Conservation (phyloP, 2,888 invertebrate genomes). For the Thalpophila matura region DNA sequence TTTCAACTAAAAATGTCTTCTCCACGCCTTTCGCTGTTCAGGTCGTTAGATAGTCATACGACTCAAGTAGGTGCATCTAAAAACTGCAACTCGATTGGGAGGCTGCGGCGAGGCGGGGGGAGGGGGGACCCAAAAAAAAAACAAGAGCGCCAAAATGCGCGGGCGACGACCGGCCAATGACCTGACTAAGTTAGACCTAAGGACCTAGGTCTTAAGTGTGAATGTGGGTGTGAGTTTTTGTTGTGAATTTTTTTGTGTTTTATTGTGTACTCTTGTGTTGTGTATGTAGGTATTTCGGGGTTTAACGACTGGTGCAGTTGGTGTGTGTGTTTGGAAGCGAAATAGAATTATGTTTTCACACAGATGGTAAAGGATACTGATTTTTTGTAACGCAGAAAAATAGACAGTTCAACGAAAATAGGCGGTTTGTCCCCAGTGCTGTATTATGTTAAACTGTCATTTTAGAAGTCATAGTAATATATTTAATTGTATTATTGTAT, state of each 20-base stretch:
- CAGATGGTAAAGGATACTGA: neutral
- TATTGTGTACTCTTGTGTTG: conserved; percentile 42
- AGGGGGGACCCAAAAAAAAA: conserved; percentile 72
- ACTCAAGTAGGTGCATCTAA: conserved; percentile 90
- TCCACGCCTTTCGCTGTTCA: conserved; percentile 70
- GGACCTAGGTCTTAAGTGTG: conserved; percentile 69
- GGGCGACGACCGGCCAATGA: conserved; percentile 88
- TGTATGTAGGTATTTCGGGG: conserved; percentile 42
- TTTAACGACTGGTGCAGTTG: conserved; percentile 51
- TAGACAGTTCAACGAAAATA: too few relatives aligned
- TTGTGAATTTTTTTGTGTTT: conserved; percentile 41
- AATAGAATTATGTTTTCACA: conserved; percentile 5
- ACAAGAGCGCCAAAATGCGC: conserved; percentile 81
- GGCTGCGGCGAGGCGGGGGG: conserved; percentile 66
- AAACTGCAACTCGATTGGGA: conserved; percentile 89
- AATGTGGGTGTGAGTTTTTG: conserved; percentile 56
- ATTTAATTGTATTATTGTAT: too few relatives aligned
- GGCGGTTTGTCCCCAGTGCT: too few relatives aligned
- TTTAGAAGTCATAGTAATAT: too few relatives aligned
- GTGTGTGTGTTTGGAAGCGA: conserved; percentile 14
- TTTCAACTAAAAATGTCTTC: conserved; percentile 30
- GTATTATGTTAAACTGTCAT: too few relatives aligned
- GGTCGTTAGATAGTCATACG: conserved; percentile 88
- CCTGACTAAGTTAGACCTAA: conserved; percentile 76
- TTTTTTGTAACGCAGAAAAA: too few relatives aligned